These are phyloP conservation scores for Lithophane socia DNA, from an alignment of 2,888 invertebrate genomes.

Conservation along the genomic window DNA sequence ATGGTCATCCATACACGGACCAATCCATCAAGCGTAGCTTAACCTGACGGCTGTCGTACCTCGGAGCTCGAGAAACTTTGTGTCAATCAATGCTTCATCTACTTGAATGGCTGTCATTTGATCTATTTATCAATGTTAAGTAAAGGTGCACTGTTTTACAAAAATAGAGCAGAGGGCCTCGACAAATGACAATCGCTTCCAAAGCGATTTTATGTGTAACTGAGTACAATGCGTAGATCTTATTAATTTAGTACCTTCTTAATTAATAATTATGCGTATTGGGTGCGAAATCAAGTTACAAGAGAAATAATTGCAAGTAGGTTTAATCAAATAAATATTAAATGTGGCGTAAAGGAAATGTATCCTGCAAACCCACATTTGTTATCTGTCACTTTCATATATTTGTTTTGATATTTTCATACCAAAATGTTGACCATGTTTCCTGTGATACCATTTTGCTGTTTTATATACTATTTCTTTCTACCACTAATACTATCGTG, in stretches of 20 bases:
- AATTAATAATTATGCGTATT: not conserved
- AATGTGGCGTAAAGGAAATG: slow-evolving; percentile 28
- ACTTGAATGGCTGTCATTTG: not conserved
- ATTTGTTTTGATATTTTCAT: slow-evolving; percentile 13
- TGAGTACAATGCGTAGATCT: not conserved
- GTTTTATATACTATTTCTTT: not conserved
- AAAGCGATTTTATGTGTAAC: not conserved
- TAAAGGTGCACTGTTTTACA: not conserved
- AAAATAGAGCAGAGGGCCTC: not conserved
- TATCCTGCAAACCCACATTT: slow-evolving; percentile 43
- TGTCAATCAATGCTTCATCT: not conserved
- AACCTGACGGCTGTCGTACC: too few species aligned
- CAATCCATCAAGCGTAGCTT: too few species aligned
- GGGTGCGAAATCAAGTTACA: not conserved
- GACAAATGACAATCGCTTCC: too few species aligned
- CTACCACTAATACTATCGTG: not conserved
- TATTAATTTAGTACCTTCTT: not conserved
- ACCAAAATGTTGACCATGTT: not conserved
- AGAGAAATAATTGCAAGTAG: not conserved
- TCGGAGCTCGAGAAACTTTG: not conserved
- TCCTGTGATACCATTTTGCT: slow-evolving; percentile 14
- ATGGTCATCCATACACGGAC: too few species aligned
- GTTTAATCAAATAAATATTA: slow-evolving; percentile 15
- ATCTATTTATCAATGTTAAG: too few species aligned
- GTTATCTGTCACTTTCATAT: slow-evolving; percentile 35